Evolutionary conservation across 2,113 vertebrate species (phyloP), one percentile per base, ranked within the genome.

Genomic region (Xerus inauris): DNA sequence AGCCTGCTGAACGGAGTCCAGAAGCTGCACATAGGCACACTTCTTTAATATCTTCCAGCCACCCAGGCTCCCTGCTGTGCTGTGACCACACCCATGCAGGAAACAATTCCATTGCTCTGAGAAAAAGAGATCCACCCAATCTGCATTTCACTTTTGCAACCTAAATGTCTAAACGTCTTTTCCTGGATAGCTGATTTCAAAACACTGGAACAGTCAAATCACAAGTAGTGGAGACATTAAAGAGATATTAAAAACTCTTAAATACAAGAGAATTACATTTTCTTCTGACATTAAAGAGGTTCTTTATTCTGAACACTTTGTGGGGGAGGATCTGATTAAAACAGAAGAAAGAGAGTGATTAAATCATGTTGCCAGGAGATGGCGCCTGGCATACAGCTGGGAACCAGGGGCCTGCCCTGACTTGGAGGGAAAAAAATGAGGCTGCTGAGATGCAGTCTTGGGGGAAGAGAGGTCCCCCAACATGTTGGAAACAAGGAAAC

Each of bases 301-400:
- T 85, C 87, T 77, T 79, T 93, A n/a, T 79, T 81, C 62, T 38
- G 49, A 95, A 89, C 12, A n/a, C 24, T n/a, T 42, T 24, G 8
- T 0, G 4, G 67, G n/a, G 75, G 54, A 95, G 28, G 62, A 40
- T 72, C 38, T 62, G 83, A 89, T 49, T 26, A 30, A n/a, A 42
- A 35, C 2, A 0, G 19, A 24, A 67, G 42, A 47, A 87, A 91
- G 87, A 57, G 16, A 47, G 19, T 57, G 67, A 85, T 69, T 59
- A 88, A 72, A 69, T 2, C 5, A 17, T 20, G 47, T 28, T 59
- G 85, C 97, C 95, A 90, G 96, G 42, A 87, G 91, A 84, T 82
- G 88, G 91, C 49, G 67, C 64, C 42, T 16, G 47, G 32, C 1
- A 0, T 22, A 32, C 64, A 45, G 38, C 89, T 67, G 49, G 73